Percentiles rank a stretch among this genome's conserved stretches.
Evolutionary conservation across 2,797 vertebrate species (phyloP).

Genomic region (Macroramphosus scolopax): DNA sequence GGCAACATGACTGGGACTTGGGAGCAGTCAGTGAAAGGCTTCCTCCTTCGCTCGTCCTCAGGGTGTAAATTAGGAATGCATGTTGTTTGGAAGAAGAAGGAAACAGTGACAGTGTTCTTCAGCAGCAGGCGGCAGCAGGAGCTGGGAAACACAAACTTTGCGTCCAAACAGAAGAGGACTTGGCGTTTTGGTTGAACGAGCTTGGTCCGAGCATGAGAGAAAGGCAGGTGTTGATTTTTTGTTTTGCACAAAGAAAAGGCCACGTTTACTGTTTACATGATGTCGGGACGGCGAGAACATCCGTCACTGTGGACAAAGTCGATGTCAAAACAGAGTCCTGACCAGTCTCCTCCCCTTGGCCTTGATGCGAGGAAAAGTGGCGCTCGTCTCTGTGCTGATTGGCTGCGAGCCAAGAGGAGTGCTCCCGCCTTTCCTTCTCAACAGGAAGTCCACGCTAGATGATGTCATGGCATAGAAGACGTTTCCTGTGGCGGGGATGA

Average conservation of each 20-base stretch:
- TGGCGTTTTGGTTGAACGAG: conserved; percentile 32
- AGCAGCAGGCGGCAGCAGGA: conserved; percentile 27
- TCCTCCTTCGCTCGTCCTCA: conserved; percentile 22
- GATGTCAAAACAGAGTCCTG: conserved; percentile 76
- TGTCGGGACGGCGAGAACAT: neutral
- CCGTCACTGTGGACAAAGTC: conserved; percentile 3
- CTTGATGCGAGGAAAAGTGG: conserved; percentile 89
- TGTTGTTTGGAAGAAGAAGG: conserved; percentile 12
- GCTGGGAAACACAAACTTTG: conserved; percentile 12
- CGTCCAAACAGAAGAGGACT: conserved; percentile 14
- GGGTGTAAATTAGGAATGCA: conserved; percentile 15
- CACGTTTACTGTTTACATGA: conserved; percentile 20
- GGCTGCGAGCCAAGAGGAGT: conserved; percentile 58
- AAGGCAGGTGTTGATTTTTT: conserved; percentile 34
- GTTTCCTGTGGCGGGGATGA: conserved; percentile 86
- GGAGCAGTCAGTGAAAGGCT: too few relatives aligned
- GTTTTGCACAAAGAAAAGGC: conserved; percentile 39
- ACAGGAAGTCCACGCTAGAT: conserved; percentile 84
- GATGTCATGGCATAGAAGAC: conserved; percentile 93
- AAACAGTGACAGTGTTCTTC: conserved; percentile 8
- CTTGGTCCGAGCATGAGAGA: conserved; percentile 17
- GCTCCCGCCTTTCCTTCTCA: conserved; percentile 76
- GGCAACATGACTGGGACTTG: conserved; percentile 37
- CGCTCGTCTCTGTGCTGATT: conserved; percentile 74
- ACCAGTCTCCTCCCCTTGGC: conserved; percentile 87